phyloP scores from a whole-genome alignment of 1,140 invertebrate species.

The Ganaspis sp. region DNA sequence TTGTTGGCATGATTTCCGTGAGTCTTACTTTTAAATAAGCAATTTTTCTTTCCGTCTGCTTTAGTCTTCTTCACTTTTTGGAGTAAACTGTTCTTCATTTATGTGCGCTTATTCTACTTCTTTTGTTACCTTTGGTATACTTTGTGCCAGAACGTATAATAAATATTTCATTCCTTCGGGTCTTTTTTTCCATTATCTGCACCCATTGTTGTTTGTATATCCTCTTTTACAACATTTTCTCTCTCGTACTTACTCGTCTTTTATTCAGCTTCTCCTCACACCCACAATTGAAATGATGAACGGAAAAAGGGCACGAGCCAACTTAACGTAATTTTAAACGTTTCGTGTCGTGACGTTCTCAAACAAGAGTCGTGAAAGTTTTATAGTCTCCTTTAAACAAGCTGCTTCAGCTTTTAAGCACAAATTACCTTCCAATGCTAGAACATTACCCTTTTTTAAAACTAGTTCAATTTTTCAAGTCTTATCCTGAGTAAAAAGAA shows the following conservation, averaged over 20 bases:
- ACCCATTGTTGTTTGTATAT: slow-evolving; percentile 22
- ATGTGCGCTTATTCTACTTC: slow-evolving; percentile 23
- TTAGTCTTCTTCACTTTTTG: slow-evolving; percentile 4
- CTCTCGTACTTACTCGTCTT: background rate
- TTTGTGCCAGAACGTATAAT: slow-evolving; percentile 25
- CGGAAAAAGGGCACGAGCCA: slow-evolving; percentile 20
- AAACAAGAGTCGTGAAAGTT: slow-evolving; percentile 20
- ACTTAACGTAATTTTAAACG: slow-evolving; percentile 18
- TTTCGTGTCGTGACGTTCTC: background rate
- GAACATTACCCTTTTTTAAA: too few species aligned
- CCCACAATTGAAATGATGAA: slow-evolving; percentile 25
- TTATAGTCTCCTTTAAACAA: slow-evolving; percentile 7
- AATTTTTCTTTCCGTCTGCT: slow-evolving; percentile 2
- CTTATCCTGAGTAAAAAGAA: too few species aligned
- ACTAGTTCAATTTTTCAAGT: too few species aligned
- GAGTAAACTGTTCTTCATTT: slow-evolving; percentile 28
- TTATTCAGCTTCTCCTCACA: slow-evolving; percentile 3
- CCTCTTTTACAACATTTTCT: slow-evolving; percentile 7
- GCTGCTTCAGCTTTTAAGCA: background rate
- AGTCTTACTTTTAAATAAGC: slow-evolving; percentile 27
- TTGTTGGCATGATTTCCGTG: slow-evolving; percentile 29
- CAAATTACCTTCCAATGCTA: background rate
- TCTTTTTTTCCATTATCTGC: slow-evolving; percentile 29
- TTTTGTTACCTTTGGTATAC: slow-evolving; percentile 26
- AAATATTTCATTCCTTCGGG: slow-evolving; percentile 1